A percentile compares a stretch with the other conserved stretches of the same genome.
Evolutionary conservation across 1,140 invertebrate genomes (phyloP).

Genomic region (Oscheius sp.): DNA sequence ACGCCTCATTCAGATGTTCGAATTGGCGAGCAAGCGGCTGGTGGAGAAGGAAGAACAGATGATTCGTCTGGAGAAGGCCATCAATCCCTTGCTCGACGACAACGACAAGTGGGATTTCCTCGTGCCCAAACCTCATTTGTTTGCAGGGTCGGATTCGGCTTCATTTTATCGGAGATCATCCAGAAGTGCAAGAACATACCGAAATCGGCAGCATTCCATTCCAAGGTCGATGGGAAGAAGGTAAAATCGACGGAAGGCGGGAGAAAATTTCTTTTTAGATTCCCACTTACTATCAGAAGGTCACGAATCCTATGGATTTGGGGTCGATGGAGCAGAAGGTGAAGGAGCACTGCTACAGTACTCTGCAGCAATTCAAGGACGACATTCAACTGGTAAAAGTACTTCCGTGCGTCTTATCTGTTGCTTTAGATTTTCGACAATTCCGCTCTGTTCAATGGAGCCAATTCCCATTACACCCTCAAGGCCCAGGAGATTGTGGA

Average conservation of each 20-base stretch:
- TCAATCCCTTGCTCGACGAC: constrained; percentile 95
- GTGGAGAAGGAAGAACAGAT: constrained; percentile 88
- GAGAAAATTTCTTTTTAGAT: constrained; percentile 32
- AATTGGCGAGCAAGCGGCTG: constrained; percentile 68
- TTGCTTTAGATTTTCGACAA: constrained; percentile 28
- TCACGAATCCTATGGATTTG: constrained; percentile 43
- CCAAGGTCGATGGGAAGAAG: constrained; percentile 52
- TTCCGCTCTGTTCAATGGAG: constrained; percentile 40
- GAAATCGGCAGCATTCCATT: constrained; percentile 55
- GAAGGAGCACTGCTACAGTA: constrained; percentile 37
- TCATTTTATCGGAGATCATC: constrained; percentile 66
- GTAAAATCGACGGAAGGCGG: too few species aligned
- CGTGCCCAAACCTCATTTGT: constrained; percentile 67
- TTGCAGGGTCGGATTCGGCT: constrained; percentile 29
- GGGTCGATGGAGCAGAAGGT: constrained; percentile 32
- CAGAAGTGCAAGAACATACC: constrained; percentile 59
- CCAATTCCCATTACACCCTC: constrained; percentile 16
- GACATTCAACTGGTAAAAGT: constrained; percentile 30
- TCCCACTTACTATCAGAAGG: constrained; percentile 35
- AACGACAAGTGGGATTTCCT: constrained; percentile 91
- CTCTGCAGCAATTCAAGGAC: constrained; percentile 26
- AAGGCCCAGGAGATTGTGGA: constrained; percentile 41
- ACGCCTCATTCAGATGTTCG: constrained; percentile 44
- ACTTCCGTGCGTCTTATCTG: background rate
- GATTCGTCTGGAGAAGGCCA: constrained; percentile 93